These are phyloP conservation scores for Rhynchomys soricoides DNA, from an alignment of 2,113 vertebrate genomes.

Conservation along the genomic window DNA sequence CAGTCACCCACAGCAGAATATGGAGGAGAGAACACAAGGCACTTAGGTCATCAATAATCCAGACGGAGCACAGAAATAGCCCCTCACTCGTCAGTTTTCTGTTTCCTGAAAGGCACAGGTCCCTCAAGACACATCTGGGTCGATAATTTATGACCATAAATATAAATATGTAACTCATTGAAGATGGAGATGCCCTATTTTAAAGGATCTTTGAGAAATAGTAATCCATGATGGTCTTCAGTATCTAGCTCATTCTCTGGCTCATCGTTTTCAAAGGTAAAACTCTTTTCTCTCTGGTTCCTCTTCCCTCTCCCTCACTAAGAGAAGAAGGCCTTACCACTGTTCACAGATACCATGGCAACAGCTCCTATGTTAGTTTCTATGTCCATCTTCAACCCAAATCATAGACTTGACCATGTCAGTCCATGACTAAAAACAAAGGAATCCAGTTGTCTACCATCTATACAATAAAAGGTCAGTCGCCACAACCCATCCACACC, in stretches of 20 bases:
- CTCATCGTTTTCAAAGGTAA: slow-evolving; percentile 27
- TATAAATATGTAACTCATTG: slow-evolving; percentile 18
- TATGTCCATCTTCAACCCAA: not conserved
- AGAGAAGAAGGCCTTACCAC: not conserved
- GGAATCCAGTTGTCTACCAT: not conserved
- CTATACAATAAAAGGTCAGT: not conserved
- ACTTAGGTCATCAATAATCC: slow-evolving; percentile 19
- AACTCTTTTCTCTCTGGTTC: not conserved
- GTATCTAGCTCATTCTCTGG: not conserved
- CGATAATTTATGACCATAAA: not conserved
- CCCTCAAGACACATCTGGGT: not conserved
- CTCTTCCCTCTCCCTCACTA: not conserved
- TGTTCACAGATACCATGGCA: not conserved
- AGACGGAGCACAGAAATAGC: not conserved
- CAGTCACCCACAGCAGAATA: not conserved
- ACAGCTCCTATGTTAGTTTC: not conserved
- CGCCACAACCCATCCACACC: not conserved
- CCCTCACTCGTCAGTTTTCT: not conserved
- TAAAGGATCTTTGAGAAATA: not conserved
- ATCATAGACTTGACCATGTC: not conserved
- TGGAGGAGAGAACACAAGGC: not conserved
- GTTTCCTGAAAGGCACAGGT: not conserved
- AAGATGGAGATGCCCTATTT: not conserved
- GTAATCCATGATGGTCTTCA: not conserved
- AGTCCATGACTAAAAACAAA: not conserved